A percentile compares a stretch with the other conserved stretches of the same genome.
Conservation (phyloP, 2,113 vertebrate genomes). For the Alligator sinensis region DNA sequence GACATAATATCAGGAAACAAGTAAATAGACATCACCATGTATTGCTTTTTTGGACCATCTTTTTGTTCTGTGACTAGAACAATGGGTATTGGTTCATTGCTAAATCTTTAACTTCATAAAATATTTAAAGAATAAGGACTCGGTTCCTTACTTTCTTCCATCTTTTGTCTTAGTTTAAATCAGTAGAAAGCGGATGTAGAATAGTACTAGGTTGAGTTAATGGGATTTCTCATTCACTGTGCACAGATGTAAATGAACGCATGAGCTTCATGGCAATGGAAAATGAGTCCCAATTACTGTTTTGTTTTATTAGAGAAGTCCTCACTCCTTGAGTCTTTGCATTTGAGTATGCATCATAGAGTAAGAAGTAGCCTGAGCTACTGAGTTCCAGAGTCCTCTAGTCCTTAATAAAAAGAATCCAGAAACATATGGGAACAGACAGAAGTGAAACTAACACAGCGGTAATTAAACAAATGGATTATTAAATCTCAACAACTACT, state of each 20-base stretch:
- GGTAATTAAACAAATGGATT: neutral
- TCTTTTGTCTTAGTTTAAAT: neutral
- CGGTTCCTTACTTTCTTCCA: neutral
- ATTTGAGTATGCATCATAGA: accelerated
- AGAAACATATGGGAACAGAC: neutral
- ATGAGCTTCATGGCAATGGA: neutral
- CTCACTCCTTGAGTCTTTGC: neutral
- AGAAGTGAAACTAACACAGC: neutral
- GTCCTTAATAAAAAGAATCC: neutral
- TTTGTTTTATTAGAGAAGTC: neutral
- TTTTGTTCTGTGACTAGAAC: neutral
- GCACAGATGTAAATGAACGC: neutral
- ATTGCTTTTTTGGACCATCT: neutral
- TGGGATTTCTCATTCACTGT: neutral
- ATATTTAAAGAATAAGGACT: accelerated
- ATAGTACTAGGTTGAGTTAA: neutral
- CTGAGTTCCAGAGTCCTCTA: neutral
- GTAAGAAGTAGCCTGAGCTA: neutral
- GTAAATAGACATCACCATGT: neutral
- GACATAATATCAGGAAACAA: neutral
- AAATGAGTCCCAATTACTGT: neutral
- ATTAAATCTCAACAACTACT: neutral
- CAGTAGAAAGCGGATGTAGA: neutral
- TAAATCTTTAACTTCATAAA: neutral
- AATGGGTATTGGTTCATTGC: neutral